These are phyloP conservation scores for Bradypus variegatus DNA, from an alignment of 2,797 vertebrate species.

Conservation along the genomic window DNA sequence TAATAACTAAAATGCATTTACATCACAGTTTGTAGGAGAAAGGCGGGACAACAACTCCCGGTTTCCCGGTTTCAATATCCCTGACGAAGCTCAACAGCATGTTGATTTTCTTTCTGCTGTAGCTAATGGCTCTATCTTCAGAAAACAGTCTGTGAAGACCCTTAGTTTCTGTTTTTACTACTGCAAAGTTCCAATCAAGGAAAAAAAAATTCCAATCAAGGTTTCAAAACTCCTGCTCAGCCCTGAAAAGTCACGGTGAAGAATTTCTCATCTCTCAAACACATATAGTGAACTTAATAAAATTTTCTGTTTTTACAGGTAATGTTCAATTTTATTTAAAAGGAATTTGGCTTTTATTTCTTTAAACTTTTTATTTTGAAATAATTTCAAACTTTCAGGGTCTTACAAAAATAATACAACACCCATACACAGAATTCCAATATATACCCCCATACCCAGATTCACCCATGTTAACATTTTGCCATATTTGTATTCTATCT, in stretches of 20 bases:
- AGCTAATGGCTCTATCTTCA: background rate
- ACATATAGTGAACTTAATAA: background rate
- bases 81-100: background rate
- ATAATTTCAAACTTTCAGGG: too few relatives aligned
- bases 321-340: too few relatives aligned
- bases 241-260: conserved; percentile 33
- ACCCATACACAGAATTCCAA: too few relatives aligned
- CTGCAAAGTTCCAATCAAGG: background rate
- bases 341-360: too few relatives aligned
- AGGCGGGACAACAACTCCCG: background rate
- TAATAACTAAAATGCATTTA: background rate
- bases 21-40: background rate
- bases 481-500: too few relatives aligned
- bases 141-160: conserved; percentile 12
- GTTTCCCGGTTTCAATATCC: background rate
- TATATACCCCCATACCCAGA: too few relatives aligned
- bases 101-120: background rate
- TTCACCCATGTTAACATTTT: too few relatives aligned
- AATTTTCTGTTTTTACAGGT: background rate
- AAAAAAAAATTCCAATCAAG: background rate
- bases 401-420: too few relatives aligned
- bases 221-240: conserved; percentile 19
- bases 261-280: conserved; percentile 34
- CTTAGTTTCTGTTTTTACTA: conserved; percentile 17
- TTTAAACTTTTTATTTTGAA: too few relatives aligned